A percentile compares a stretch with the other conserved stretches of the same genome.
Conservation (phyloP, 1,140 invertebrate genomes). For the Eueides isabella region DNA sequence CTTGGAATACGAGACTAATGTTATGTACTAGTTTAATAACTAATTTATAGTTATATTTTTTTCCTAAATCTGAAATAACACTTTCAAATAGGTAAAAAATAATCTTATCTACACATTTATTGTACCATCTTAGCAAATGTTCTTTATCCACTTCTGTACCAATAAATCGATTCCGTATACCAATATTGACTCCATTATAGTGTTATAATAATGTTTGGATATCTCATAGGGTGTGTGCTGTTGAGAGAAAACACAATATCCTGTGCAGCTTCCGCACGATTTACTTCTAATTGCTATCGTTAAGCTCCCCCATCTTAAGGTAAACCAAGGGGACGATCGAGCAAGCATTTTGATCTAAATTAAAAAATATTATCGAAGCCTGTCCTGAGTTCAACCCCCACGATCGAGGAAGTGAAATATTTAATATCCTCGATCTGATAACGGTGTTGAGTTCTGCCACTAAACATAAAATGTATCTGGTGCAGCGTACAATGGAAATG, state of each 20-base stretch:
- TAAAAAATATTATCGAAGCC: not conserved
- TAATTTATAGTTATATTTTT: too few species aligned
- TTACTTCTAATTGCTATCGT: slow-evolving; percentile 56
- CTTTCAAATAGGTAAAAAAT: too few species aligned
- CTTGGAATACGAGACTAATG: too few species aligned
- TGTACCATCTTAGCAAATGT: not conserved
- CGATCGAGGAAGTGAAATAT: too few species aligned
- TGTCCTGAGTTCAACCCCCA: too few species aligned
- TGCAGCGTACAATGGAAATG: too few species aligned
- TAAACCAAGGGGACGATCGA: not conserved
- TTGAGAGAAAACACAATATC: slow-evolving; percentile 69
- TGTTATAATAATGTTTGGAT: slow-evolving; percentile 13
- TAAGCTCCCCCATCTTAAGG: slow-evolving; percentile 17
- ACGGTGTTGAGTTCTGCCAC: too few species aligned
- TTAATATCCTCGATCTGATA: too few species aligned
- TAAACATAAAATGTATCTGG: too few species aligned
- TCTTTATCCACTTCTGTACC: not conserved
- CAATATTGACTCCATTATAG: slow-evolving; percentile 12
- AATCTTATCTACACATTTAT: too few species aligned
- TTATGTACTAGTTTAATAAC: too few species aligned
- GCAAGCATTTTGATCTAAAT: not conserved
- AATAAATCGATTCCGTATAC: not conserved
- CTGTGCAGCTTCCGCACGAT: slow-evolving; percentile 59
- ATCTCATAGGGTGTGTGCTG: slow-evolving; percentile 35
- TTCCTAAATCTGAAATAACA: too few species aligned